phyloP scores from a whole-genome alignment of 2,888 invertebrate species.

The Lasioglossum malachurum region DNA sequence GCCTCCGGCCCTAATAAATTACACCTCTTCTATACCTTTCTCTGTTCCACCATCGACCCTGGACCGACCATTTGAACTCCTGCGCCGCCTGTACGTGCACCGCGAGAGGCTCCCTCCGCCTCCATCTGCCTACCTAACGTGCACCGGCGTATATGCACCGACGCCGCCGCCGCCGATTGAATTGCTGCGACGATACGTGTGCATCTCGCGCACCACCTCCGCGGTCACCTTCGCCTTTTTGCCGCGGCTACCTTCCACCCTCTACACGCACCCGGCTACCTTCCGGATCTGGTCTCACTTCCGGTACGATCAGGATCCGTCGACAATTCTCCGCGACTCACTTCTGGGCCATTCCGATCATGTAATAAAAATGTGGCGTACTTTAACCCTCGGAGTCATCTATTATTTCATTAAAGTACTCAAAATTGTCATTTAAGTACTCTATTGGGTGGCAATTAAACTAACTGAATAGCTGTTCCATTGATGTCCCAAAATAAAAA shows the following conservation, averaged over 20 bases:
- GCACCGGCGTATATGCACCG: conserved; percentile 57
- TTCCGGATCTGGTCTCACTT: background rate
- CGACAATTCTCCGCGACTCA: background rate
- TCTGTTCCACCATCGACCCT: conserved; percentile 54
- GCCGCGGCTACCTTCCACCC: background rate
- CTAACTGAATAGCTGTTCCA: too few relatives aligned
- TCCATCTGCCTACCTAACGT: conserved; percentile 38
- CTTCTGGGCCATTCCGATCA: background rate
- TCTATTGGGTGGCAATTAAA: too few relatives aligned
- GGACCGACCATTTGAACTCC: conserved; percentile 75
- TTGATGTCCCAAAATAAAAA: too few relatives aligned
- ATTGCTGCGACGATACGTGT: conserved; percentile 72
- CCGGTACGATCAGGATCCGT: background rate
- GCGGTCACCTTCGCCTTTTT: background rate
- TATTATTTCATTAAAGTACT: too few relatives aligned
- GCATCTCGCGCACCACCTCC: conserved; percentile 16
- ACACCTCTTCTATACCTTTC: conserved; percentile 75
- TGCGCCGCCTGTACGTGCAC: conserved; percentile 62
- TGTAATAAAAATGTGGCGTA: too few relatives aligned
- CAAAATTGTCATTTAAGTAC: too few relatives aligned
- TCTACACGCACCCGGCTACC: background rate
- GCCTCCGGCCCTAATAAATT: conserved; percentile 81
- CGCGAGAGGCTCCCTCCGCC: conserved; percentile 22
- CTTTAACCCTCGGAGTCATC: too few relatives aligned
- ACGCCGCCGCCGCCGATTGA: conserved; percentile 71